Evolutionary conservation across 2,797 vertebrate species (phyloP).

Genomic region (Chrosomus eos): DNA sequence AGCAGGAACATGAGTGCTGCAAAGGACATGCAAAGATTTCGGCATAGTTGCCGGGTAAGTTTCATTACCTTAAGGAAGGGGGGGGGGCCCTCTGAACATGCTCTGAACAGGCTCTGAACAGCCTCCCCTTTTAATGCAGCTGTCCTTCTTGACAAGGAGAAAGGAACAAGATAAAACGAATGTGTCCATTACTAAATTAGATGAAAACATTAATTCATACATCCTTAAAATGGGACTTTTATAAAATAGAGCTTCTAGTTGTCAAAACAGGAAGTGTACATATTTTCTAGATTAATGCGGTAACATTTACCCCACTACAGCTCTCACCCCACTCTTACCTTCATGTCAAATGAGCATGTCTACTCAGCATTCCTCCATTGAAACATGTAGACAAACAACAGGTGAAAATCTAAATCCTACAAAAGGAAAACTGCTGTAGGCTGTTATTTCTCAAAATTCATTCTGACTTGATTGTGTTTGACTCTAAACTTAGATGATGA

Average conservation of each 20-base stretch:
- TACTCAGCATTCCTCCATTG: background rate
- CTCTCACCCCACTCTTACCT: too few relatives aligned
- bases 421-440: background rate
- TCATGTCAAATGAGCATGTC: background rate
- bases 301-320: background rate
- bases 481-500: background rate
- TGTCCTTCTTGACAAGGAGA: background rate
- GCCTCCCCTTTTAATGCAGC: background rate
- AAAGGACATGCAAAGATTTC: constrained; percentile 85
- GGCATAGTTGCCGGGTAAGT: constrained; percentile 83
- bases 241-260: background rate
- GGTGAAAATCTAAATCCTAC: background rate
- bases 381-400: background rate
- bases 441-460: background rate
- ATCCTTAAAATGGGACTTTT: background rate
- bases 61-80: background rate
- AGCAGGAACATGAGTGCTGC: constrained; percentile 78
- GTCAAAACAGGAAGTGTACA: background rate
- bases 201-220: background rate
- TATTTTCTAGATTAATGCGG: background rate
- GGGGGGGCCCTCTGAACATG: too few relatives aligned
- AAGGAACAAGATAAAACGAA: background rate
- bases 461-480: background rate
- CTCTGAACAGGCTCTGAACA: too few relatives aligned
- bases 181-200: background rate